phyloP scores from a whole-genome alignment of 2,113 vertebrate species.

The Callipepla squamata region DNA sequence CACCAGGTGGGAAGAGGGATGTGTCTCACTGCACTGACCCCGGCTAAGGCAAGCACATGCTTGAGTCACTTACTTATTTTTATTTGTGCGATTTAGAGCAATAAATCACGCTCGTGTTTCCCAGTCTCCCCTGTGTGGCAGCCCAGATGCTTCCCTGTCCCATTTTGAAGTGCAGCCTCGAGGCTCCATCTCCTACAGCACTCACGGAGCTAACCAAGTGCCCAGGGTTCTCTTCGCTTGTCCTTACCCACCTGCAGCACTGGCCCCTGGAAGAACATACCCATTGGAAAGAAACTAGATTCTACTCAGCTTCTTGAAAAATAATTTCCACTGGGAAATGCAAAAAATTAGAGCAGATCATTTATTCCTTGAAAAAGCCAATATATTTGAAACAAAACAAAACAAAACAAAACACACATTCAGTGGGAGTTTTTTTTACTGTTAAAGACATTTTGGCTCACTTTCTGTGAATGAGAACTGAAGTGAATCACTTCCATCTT shows the following conservation, averaged over 20 bases:
- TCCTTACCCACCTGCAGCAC: background rate
- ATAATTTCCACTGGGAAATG: background rate
- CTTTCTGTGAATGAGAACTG: background rate
- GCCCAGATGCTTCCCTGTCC: background rate
- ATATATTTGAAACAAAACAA: background rate
- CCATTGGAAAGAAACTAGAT: background rate
- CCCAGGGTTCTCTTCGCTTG: background rate
- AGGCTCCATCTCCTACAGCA: background rate
- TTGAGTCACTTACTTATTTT: conserved; percentile 53
- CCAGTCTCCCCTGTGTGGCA: background rate
- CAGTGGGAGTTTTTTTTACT: background rate
- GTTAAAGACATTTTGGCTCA: background rate
- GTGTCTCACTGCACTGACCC: conserved; percentile 47
- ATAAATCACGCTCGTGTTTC: background rate
- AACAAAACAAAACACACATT: background rate
- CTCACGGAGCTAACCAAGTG: background rate
- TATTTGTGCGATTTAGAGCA: conserved; percentile 40
- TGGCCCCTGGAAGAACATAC: background rate
- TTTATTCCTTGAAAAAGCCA: background rate
- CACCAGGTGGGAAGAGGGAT: conserved; percentile 63
- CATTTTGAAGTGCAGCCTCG: background rate
- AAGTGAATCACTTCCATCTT: background rate
- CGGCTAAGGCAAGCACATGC: conserved; percentile 68
- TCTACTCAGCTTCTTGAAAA: background rate
- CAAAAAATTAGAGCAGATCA: background rate